These are phyloP conservation scores for Mungos mungo DNA, from an alignment of 2,113 vertebrate species.

Conservation along the genomic window DNA sequence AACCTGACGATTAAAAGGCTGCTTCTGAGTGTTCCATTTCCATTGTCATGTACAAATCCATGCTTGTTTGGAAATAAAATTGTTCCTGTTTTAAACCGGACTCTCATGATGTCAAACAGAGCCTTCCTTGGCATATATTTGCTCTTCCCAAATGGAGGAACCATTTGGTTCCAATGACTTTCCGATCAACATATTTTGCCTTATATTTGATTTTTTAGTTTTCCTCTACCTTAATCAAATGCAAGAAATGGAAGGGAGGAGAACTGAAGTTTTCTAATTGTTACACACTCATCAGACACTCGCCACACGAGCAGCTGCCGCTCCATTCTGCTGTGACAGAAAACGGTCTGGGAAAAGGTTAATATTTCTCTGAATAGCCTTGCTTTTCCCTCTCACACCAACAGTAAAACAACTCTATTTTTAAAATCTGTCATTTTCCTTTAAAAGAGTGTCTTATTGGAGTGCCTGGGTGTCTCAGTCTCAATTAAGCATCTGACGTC, in stretches of 20 bases:
- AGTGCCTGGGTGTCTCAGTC: too few species aligned
- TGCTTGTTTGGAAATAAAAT: not conserved
- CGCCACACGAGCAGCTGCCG: rapidly evolving
- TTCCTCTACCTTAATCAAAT: not conserved
- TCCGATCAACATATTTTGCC: not conserved
- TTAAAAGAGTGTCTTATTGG: not conserved
- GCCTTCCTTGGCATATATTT: not conserved
- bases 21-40: not conserved
- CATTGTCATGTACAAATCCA: not conserved
- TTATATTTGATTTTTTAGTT: not conserved
- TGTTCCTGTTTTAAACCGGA: not conserved
- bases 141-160: not conserved
- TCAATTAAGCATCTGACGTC: too few species aligned
- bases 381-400: not conserved
- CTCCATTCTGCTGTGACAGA: rapidly evolving
- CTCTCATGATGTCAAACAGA: not conserved
- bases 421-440: not conserved
- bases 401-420: not conserved
- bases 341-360: not conserved
- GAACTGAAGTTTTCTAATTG: not conserved
- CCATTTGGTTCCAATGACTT: too few species aligned
- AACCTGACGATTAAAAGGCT: not conserved
- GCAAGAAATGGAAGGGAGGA: not conserved
- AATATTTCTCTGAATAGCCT: not conserved
- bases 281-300: not conserved